These are phyloP conservation scores for Silurus asotus DNA, from an alignment of 2,113 vertebrate genomes.

Conservation along the genomic window DNA sequence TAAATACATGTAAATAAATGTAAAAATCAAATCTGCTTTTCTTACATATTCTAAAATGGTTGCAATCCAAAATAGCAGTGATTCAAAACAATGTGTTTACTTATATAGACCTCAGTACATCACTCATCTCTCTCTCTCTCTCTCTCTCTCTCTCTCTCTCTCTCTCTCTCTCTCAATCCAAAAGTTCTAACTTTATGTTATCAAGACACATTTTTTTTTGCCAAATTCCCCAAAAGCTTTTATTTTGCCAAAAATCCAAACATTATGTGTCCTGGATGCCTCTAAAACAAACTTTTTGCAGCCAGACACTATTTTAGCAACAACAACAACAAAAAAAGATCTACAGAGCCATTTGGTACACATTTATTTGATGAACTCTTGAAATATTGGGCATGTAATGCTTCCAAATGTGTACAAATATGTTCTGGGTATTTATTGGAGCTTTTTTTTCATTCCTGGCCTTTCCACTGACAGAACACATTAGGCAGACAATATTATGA, in stretches of 20 bases:
- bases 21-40: too few species aligned
- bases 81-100: not conserved
- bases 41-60: not conserved
- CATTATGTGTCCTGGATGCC: not conserved
- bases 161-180: not conserved
- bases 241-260: not conserved
- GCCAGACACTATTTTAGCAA: not conserved
- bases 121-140: constrained; percentile 2
- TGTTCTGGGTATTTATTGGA: not conserved
- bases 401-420: not conserved
- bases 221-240: constrained; percentile 9
- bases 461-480: not conserved
- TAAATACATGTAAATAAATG: not conserved
- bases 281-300: not conserved
- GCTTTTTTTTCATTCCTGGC: not conserved
- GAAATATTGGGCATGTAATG: not conserved
- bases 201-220: not conserved
- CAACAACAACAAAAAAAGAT: not conserved
- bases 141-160: not conserved
- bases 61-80: not conserved
- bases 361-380: not conserved
- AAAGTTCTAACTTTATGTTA: not conserved
- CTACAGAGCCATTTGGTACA: not conserved
- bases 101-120: not conserved
- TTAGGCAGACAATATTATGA: not conserved